phyloP scores from a whole-genome alignment of 1,140 invertebrate genomes.

The Sogatella furcifera region DNA sequence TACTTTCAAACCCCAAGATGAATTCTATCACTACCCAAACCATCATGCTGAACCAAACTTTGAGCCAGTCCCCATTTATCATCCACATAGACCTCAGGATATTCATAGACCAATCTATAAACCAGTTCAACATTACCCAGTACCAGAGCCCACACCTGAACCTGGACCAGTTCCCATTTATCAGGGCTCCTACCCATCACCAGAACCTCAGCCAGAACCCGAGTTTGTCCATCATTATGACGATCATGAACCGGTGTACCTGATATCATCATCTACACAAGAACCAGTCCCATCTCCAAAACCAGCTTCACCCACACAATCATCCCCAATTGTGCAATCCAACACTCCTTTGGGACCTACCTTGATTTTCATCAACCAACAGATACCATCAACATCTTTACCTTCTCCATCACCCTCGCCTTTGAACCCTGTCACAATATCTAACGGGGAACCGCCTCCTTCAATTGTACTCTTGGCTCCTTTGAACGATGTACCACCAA shows the following conservation, averaged over 20 bases:
- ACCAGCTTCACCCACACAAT: neutral
- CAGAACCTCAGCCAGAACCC: constrained; percentile 1
- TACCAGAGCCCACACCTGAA: neutral
- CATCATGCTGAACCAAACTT: no score
- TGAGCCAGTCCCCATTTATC: neutral
- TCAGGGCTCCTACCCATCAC: neutral
- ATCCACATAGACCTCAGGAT: neutral
- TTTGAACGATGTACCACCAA: neutral
- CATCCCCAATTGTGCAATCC: neutral
- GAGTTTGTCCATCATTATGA: neutral
- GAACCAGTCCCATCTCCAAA: neutral
- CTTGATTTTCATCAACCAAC: constrained; percentile 4
- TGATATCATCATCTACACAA: neutral
- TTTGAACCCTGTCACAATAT: constrained; percentile 10
- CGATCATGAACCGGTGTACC: neutral
- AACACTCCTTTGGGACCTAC: constrained; percentile 6
- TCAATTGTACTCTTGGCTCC: constrained; percentile 20
- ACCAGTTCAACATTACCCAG: neutral
- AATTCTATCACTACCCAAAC: no score
- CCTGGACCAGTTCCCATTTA: neutral
- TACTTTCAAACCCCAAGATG: no score
- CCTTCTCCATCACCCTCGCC: constrained; percentile 1
- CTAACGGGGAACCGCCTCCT: constrained; percentile 19
- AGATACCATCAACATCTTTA: neutral
- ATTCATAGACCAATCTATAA: neutral